A percentile compares a stretch with the other conserved stretches of the same genome.
These are phyloP conservation scores for Cabera pusaria DNA, from an alignment of 2,888 invertebrate genomes.

Conservation along the genomic window DNA sequence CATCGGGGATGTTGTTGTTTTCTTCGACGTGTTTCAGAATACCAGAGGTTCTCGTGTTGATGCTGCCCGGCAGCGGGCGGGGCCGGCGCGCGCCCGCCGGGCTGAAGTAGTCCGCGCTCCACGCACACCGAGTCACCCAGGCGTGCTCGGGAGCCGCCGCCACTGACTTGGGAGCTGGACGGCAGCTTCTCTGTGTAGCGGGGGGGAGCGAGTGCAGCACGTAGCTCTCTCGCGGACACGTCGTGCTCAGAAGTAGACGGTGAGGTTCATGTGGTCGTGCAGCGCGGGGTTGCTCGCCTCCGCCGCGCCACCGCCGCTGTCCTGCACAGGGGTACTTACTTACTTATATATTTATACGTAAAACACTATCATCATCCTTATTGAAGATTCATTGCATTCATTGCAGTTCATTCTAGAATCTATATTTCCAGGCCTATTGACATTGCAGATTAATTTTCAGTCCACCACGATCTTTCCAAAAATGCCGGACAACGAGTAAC, in stretches of 20 bases:
- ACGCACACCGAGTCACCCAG: background rate
- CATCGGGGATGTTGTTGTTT: constrained; percentile 8
- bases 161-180: background rate
- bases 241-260: constrained; percentile 85
- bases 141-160: background rate
- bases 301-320: constrained; percentile 50
- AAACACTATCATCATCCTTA: too few relatives aligned
- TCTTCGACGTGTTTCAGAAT: constrained; percentile 11
- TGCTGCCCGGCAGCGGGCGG: too few relatives aligned
- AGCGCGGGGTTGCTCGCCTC: constrained; percentile 67
- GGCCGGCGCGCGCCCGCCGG: background rate
- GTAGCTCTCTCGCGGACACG: background rate
- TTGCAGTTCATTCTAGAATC: too few relatives aligned
- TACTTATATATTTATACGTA: too few relatives aligned
- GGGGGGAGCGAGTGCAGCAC: constrained; percentile 1
- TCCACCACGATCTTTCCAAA: too few relatives aligned
- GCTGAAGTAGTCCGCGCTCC: constrained; percentile 9
- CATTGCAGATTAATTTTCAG: too few relatives aligned
- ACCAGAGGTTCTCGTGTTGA: constrained; percentile 1
- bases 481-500: too few relatives aligned
- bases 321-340: constrained; percentile 64
- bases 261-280: constrained; percentile 86
- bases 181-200: background rate
- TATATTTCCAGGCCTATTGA: too few relatives aligned
- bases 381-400: too few relatives aligned